Conservation (phyloP, 2,113 vertebrate genomes). For the Catharus minimus region DNA sequence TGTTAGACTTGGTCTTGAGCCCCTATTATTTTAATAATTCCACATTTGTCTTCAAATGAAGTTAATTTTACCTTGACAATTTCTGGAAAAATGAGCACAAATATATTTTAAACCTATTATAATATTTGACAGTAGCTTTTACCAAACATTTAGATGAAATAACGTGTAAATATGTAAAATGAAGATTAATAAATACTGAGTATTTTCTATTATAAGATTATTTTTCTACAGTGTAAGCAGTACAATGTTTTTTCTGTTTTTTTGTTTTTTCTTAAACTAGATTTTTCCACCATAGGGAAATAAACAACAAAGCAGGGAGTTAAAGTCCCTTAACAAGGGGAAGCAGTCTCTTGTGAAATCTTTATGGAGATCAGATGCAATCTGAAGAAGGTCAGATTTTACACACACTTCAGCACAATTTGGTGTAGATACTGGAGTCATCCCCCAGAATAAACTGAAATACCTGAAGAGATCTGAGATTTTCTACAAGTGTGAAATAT, state of each 20-base stretch:
- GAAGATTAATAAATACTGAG: background rate
- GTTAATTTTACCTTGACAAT: background rate
- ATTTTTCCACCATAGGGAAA: background rate
- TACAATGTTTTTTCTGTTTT: background rate
- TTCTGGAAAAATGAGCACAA: background rate
- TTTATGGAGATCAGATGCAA: background rate
- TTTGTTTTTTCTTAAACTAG: background rate
- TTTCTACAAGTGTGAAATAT: background rate
- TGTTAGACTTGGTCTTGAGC: background rate
- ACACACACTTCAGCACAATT: background rate
- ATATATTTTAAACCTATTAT: background rate
- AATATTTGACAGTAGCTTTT: background rate
- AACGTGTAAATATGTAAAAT: background rate
- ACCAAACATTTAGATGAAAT: background rate
- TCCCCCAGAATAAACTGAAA: background rate
- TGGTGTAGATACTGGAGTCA: background rate
- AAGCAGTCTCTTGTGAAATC: background rate
- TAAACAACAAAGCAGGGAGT: background rate
- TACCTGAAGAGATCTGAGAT: background rate
- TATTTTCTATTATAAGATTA: background rate
- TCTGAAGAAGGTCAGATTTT: background rate
- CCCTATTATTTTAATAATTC: background rate
- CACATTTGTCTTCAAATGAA: background rate
- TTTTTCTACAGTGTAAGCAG: background rate
- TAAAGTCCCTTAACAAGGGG: background rate